A percentile compares a stretch with the other conserved stretches of the same genome.
These are phyloP conservation scores for Uloborus diversus DNA, from an alignment of 1,140 invertebrate species.

Conservation along the genomic window DNA sequence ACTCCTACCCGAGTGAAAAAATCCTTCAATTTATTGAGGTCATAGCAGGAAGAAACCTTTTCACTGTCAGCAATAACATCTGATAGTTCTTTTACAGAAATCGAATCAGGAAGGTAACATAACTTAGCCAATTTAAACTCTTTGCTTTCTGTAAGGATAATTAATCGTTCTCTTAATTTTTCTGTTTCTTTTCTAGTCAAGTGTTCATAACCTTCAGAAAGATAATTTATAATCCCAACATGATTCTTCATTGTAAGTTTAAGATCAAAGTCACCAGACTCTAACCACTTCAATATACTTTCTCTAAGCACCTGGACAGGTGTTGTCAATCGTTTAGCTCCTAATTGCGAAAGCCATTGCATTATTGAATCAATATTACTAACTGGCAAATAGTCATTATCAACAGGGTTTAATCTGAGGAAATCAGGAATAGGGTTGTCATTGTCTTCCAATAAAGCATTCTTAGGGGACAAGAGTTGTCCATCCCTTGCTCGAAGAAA, in stretches of 20 bases:
- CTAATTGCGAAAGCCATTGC: background rate
- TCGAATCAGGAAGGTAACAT: too few species aligned
- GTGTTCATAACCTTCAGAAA: background rate
- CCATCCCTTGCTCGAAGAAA: background rate
- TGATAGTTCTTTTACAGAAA: too few species aligned
- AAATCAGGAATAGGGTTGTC: background rate
- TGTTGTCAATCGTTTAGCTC: background rate
- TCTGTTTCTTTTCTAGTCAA: too few species aligned
- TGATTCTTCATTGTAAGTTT: background rate
- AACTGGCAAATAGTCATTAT: background rate
- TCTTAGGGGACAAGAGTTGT: background rate
- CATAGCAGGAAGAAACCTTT: too few species aligned
- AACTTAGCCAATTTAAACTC: too few species aligned
- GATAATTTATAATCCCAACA: too few species aligned
- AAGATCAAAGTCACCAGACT: background rate
- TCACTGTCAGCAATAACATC: too few species aligned
- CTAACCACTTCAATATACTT: background rate
- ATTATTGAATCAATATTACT: background rate
- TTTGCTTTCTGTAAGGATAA: too few species aligned
- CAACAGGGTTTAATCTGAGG: background rate
- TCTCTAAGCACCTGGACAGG: background rate
- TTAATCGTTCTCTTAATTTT: too few species aligned
- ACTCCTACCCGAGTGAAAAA: too few species aligned
- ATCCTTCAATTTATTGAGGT: too few species aligned
- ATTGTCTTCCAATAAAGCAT: background rate